Evolutionary conservation across 2,797 vertebrate genomes (phyloP).

Genomic region (Cryptoprocta ferox): DNA sequence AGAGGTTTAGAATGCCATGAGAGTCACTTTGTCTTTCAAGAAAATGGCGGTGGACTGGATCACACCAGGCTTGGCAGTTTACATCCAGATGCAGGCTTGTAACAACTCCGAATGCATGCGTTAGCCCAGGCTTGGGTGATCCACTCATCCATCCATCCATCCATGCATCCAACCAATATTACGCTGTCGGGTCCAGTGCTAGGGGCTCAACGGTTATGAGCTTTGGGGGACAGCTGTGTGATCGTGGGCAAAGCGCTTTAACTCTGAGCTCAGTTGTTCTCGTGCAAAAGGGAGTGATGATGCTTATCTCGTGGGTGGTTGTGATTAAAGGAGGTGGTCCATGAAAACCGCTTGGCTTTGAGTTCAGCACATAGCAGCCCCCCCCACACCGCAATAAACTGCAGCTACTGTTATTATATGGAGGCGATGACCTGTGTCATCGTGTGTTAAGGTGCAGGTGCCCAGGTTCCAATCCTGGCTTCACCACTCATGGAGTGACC

Average conservation of each 20-base stretch:
- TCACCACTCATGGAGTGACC: background rate
- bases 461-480: background rate
- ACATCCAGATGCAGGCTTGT: background rate
- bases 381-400: background rate
- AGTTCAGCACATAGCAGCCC: background rate
- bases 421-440: background rate
- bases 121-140: background rate
- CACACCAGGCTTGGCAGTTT: background rate
- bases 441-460: background rate
- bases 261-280: background rate
- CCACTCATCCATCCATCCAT: background rate
- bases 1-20: background rate
- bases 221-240: background rate
- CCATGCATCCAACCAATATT: background rate
- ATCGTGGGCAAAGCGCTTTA: background rate
- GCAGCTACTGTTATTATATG: background rate
- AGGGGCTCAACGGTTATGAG: background rate
- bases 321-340: background rate
- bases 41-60: background rate
- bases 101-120: background rate
- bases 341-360: background rate
- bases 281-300: background rate
- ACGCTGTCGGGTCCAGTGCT: background rate
- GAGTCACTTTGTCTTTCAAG: background rate
- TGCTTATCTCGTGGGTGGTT: background rate